Evolutionary conservation across 2,797 vertebrate genomes (phyloP).

Genomic region (Furcifer pardalis): DNA sequence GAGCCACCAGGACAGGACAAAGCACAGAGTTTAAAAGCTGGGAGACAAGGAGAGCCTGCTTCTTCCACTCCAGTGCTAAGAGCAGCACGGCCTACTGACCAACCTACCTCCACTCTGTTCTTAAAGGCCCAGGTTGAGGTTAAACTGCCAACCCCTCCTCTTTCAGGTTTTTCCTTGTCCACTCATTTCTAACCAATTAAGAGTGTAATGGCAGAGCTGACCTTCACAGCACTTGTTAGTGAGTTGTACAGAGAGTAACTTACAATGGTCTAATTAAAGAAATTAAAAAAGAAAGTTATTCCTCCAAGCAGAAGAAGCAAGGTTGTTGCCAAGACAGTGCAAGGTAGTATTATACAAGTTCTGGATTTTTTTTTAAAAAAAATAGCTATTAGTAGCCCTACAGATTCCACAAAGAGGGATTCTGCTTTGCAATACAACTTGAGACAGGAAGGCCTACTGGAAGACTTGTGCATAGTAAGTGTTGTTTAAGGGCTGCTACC

Average conservation of each 20-base stretch:
- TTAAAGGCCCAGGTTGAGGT: not conserved
- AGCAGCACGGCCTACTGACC: not conserved
- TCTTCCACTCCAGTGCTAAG: not conserved
- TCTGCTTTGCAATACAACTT: constrained; percentile 4
- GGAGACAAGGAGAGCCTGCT: not conserved
- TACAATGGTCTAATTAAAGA: constrained; percentile 31
- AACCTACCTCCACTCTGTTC: not conserved
- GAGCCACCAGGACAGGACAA: not conserved
- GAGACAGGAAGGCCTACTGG: not conserved
- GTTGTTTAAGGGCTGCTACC: not conserved
- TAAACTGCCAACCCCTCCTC: not conserved
- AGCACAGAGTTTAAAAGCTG: not conserved
- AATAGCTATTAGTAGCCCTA: not conserved
- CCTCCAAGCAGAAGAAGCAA: not conserved
- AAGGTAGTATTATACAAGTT: not conserved
- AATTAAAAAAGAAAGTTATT: constrained; percentile 31
- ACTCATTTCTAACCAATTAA: constrained; percentile 25
- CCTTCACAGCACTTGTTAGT: not conserved
- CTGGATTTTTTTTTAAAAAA: constrained; percentile 6
- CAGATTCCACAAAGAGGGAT: not conserved
- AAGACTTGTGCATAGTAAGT: not conserved
- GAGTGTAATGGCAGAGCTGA: constrained; percentile 10
- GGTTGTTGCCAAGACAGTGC: not conserved
- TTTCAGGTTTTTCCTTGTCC: constrained; percentile 2
- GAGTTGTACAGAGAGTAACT: constrained; percentile 9